These are phyloP conservation scores for Spongia lamella DNA, from an alignment of 37 sponge, comb jelly and placozoan species.

Conservation along the genomic window DNA sequence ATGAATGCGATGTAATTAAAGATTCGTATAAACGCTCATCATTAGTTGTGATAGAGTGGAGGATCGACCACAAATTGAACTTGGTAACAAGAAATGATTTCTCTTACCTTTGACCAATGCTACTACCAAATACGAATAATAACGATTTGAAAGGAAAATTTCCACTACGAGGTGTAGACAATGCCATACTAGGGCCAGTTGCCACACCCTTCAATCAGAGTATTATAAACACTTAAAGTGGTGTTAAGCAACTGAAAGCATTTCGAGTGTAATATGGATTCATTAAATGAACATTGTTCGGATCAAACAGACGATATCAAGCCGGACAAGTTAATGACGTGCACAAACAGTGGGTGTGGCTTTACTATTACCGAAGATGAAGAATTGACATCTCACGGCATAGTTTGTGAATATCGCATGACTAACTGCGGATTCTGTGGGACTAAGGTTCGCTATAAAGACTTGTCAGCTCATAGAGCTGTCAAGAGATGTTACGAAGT, in stretches of 20 bases:
- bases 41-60: too few relatives aligned
- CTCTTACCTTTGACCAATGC: conserved; percentile 51
- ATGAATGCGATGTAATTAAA: too few relatives aligned
- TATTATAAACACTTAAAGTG: too few relatives aligned
- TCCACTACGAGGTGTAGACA: too few relatives aligned
- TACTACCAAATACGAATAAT: conserved; percentile 34
- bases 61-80: background rate
- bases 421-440: conserved; percentile 54
- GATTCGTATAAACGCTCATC: background rate
- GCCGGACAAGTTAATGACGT: background rate
- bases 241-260: too few relatives aligned
- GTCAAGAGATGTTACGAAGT: conserved; percentile 67
- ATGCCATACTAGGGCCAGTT: too few relatives aligned
- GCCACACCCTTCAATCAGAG: too few relatives aligned
- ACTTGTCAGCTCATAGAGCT: conserved; percentile 64
- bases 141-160: conserved; percentile 47
- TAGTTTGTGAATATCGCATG: conserved; percentile 51
- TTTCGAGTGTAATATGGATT: too few relatives aligned
- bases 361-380: conserved; percentile 6
- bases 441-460: conserved; percentile 17
- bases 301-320: background rate
- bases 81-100: too few relatives aligned
- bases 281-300: background rate
- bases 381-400: conserved; percentile 37
- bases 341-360: conserved; percentile 18